A percentile compares a stretch with the other conserved stretches of the same genome.
Conservation (phyloP, 2,113 vertebrate genomes). For the Alouatta palliata region DNA sequence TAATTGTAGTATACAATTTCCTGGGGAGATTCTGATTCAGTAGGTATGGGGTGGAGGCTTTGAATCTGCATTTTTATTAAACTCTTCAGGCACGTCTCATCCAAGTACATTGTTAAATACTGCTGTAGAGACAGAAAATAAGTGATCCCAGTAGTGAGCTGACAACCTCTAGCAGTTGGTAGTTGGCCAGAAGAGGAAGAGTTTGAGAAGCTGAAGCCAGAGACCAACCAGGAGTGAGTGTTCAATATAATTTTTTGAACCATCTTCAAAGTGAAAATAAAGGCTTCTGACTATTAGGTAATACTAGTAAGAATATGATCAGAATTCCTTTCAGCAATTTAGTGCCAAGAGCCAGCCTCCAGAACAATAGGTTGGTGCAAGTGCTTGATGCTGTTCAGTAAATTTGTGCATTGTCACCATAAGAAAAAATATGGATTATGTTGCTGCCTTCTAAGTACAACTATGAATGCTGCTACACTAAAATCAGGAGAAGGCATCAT, state of each 20-base stretch:
- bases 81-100: background rate
- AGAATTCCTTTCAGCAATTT: background rate
- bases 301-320: background rate
- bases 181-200: background rate
- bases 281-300: background rate
- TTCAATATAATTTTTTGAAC: background rate
- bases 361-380: background rate
- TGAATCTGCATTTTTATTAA: background rate
- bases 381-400: background rate
- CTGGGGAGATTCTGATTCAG: constrained; percentile 8
- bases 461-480: background rate
- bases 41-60: background rate
- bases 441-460: background rate
- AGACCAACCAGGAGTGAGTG: background rate
- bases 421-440: background rate
- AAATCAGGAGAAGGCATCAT: background rate
- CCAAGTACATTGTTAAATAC: background rate
- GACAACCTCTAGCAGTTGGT: background rate
- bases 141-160: background rate
- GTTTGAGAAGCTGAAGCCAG: background rate
- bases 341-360: background rate
- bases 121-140: background rate
- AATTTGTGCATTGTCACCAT: background rate
- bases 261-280: background rate
- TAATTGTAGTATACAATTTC: background rate